Evolutionary conservation across 2,113 vertebrate species (phyloP), one percentile per base, ranked within the genome.

Genomic region (Smithornis capensis): DNA sequence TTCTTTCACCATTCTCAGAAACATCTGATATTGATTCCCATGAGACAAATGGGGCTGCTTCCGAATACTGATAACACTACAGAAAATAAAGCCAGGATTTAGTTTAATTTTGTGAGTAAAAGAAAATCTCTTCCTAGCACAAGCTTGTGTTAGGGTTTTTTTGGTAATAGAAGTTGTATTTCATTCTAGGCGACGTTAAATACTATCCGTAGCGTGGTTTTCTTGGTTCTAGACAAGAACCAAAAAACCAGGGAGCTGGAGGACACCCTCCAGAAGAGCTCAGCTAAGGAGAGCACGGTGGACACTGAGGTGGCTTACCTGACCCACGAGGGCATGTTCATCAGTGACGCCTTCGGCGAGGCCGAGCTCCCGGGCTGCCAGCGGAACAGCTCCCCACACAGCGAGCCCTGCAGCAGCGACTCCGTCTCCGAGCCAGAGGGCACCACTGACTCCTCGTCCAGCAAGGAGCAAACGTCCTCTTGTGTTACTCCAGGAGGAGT

Each of bases 261-360:
- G 19, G 95, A 97, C 64, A 79, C 96, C 7, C 92, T 97, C 8
- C 97, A 97, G 33, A 98, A 98, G 94, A 97, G 59, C 90, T 74
- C 96, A 38, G 90, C 90, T 53, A 98, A 97, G 73, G 96, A 98
- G 81, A 97, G 69, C 64, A 44, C 76, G 1, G 31, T 98, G 84
- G 99, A 99, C 87, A 97, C 98, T 4, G 99, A 99, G 95, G 98
- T 99, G 83, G 99, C 99, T 76, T 99, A 99, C 96, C 98, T 99
- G 96, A 99, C 98, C 28, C 99, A 99, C 4, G 99, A 99, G 96
- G 99, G 99, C 73, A 96, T 99, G 97, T 99, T 99, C 92, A 99
- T 99, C 94, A 99, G 99, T 23, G 99, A 99, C 7, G 99, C 99
- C 2, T 98, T 99, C 38, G 82, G 92, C 2, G 98, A 98, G 18